Percentiles rank a stretch among this genome's conserved stretches.
Conservation (phyloP, 1,140 invertebrate species). For the Choristoneura fumiferana region DNA sequence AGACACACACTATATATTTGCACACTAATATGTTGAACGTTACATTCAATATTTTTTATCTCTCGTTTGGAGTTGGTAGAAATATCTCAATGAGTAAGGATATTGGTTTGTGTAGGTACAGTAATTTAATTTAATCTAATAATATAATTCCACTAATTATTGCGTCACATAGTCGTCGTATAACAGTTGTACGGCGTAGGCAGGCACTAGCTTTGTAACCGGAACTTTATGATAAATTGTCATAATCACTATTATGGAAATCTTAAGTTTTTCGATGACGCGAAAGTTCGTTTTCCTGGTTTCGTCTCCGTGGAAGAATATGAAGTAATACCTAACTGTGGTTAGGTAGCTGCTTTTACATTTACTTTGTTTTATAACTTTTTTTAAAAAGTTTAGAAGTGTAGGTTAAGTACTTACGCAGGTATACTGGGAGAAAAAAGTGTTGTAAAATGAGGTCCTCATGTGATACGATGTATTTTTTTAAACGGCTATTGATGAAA, state of each 20-base stretch:
- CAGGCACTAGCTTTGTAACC: neutral
- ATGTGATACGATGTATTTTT: no score
- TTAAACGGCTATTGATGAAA: no score
- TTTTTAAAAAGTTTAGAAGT: no score
- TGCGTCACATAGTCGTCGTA: neutral
- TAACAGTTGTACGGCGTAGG: conserved; percentile 5
- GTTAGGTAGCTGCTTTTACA: no score
- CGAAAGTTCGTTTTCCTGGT: no score
- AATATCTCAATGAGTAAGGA: neutral
- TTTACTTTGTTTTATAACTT: no score
- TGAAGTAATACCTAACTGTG: no score
- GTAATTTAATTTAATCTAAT: neutral
- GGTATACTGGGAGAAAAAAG: no score
- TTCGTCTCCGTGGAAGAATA: no score
- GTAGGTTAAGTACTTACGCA: no score
- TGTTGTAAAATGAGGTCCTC: no score
- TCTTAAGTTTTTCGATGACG: no score
- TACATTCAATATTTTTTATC: neutral
- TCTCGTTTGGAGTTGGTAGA: neutral
- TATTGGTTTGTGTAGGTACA: neutral
- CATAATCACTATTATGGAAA: neutral
- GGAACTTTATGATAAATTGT: neutral
- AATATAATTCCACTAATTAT: conserved; percentile 8
- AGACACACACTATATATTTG: neutral
- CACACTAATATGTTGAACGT: neutral